Conservation (phyloP, 2,888 invertebrate species). For the Apoda limacodes region DNA sequence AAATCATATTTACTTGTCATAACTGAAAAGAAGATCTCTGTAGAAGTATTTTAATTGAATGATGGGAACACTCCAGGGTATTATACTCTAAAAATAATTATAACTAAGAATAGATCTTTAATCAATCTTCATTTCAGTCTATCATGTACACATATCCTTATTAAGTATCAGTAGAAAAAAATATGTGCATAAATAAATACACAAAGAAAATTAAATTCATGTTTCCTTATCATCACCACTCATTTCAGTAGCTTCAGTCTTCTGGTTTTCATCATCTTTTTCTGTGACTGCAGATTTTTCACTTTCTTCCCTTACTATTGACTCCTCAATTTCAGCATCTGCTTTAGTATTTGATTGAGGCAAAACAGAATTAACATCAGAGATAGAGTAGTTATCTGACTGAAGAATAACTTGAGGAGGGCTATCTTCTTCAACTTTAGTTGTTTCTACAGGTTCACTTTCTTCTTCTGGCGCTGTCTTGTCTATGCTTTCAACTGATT, state of each 20-base stretch:
- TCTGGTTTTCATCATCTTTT: slow-evolving; percentile 16
- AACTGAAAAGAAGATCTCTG: too few relatives aligned
- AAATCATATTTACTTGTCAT: too few relatives aligned
- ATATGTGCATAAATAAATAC: too few relatives aligned
- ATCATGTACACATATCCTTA: too few relatives aligned
- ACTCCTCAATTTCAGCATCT: slow-evolving; percentile 18
- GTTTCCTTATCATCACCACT: too few relatives aligned
- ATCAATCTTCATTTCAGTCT: too few relatives aligned
- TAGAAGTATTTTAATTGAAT: too few relatives aligned
- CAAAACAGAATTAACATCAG: slow-evolving; percentile 52
- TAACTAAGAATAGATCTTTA: too few relatives aligned
- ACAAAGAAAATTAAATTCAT: too few relatives aligned
- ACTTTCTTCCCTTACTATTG: slow-evolving; percentile 14
- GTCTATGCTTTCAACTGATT: slow-evolving; percentile 21
- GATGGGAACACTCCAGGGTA: too few relatives aligned
- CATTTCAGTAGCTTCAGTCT: background rate
- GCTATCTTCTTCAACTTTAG: background rate
- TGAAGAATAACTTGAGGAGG: slow-evolving; percentile 29
- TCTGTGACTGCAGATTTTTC: slow-evolving; percentile 8
- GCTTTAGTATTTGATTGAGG: slow-evolving; percentile 29
- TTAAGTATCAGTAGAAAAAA: too few relatives aligned
- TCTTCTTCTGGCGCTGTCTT: slow-evolving; percentile 20
- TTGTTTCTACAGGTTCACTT: slow-evolving; percentile 7
- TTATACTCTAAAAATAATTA: too few relatives aligned
- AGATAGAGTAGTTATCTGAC: slow-evolving; percentile 51